Conservation (phyloP, 2,797 vertebrate genomes). For the Coreius guichenoti region DNA sequence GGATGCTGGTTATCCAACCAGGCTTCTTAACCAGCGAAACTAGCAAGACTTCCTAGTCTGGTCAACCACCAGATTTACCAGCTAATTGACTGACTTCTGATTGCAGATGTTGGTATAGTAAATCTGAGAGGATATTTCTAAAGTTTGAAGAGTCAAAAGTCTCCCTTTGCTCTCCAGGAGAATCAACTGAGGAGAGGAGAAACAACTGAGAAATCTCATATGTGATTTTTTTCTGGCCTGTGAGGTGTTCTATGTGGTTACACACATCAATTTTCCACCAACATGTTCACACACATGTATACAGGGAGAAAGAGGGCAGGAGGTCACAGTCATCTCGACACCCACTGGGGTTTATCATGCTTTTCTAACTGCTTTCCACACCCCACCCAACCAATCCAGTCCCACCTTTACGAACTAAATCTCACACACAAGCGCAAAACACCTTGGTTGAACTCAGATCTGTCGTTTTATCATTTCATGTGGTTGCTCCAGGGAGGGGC, state of each 20-base stretch:
- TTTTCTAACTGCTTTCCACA: conserved; percentile 47
- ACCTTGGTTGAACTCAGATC: conserved; percentile 40
- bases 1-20: neutral
- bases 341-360: conserved; percentile 43
- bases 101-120: neutral
- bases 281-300: conserved; percentile 24
- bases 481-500: conserved; percentile 52
- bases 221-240: neutral
- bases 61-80: neutral
- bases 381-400: conserved; percentile 46
- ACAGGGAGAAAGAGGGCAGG: conserved; percentile 28
- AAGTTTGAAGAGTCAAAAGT: neutral
- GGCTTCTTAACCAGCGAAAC: neutral
- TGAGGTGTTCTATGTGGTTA: neutral
- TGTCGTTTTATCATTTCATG: conserved; percentile 51
- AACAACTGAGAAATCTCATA: neutral
- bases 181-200: conserved; percentile 2
- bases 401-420: conserved; percentile 34
- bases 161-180: neutral
- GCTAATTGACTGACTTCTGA: neutral
- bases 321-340: conserved; percentile 35
- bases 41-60: neutral
- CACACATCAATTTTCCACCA: conserved; percentile 12
- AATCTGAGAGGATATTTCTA: neutral
- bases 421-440: conserved; percentile 11